phyloP scores from a whole-genome alignment of 2,113 vertebrate species.

The Sander vitreus region DNA sequence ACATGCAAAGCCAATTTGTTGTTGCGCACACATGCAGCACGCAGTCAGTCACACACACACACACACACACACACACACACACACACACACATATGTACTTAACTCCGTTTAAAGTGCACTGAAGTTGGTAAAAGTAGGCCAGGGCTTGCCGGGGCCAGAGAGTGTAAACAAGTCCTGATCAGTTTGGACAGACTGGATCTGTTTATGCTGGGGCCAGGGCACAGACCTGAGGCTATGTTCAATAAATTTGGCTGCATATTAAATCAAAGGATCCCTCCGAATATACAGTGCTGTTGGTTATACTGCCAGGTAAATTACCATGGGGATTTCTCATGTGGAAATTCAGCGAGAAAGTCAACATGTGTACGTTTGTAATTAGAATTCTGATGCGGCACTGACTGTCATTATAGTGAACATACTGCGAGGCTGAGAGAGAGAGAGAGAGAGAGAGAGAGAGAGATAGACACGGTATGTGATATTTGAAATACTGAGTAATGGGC shows the following conservation, averaged over 20 bases:
- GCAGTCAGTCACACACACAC: constrained; percentile 40
- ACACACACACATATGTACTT: constrained; percentile 52
- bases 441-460: too few relatives aligned
- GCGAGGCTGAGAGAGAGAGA: background rate
- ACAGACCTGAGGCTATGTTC: constrained; percentile 73
- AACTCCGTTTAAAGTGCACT: constrained; percentile 63
- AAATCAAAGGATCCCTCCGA: constrained; percentile 70
- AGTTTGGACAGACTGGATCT: constrained; percentile 68
- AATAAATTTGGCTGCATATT: constrained; percentile 73
- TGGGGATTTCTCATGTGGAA: constrained; percentile 53
- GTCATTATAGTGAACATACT: constrained; percentile 5
- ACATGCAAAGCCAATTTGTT: constrained; percentile 74
- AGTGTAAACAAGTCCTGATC: constrained; percentile 78
- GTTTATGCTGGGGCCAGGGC: constrained; percentile 71
- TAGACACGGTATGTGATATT: constrained; percentile 1
- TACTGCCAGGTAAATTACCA: constrained; percentile 62
- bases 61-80: constrained; percentile 3
- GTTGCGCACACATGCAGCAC: constrained; percentile 20
- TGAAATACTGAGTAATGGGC: constrained; percentile 4
- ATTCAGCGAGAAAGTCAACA: constrained; percentile 59
- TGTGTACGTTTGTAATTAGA: constrained; percentile 60
- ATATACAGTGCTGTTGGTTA: constrained; percentile 49
- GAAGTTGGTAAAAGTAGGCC: constrained; percentile 77
- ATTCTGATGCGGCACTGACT: constrained; percentile 19
- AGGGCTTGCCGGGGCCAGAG: constrained; percentile 65